Evolutionary conservation across 2,113 vertebrate genomes (phyloP).

Genomic region (Thinocorus orbignyianus): DNA sequence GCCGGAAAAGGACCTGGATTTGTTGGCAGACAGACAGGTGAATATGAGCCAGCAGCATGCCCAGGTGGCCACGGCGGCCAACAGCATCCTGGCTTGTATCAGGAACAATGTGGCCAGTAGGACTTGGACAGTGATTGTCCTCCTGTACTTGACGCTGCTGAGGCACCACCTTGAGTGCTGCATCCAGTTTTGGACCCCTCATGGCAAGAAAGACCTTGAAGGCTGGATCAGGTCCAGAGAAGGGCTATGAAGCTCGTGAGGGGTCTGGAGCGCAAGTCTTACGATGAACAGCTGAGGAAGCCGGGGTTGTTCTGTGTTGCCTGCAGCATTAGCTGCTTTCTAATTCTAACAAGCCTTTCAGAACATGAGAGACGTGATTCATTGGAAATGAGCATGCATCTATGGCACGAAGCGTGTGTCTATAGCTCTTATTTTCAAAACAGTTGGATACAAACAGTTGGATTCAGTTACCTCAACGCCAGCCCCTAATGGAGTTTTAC

Average conservation of each 20-base stretch:
- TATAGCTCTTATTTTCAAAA: not conserved
- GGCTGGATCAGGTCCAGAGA: not conserved
- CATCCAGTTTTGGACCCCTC: not conserved
- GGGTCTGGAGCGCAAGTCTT: not conserved
- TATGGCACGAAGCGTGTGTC: fast-evolving
- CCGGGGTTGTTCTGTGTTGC: not conserved
- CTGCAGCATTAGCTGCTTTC: not conserved
- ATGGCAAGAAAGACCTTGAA: not conserved
- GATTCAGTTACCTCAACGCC: not conserved
- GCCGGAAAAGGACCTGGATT: not conserved
- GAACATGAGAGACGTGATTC: fast-evolving
- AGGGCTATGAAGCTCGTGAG: not conserved
- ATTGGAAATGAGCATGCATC: not conserved
- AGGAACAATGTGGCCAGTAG: not conserved
- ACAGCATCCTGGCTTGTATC: not conserved
- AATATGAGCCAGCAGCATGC: not conserved
- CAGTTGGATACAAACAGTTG: fast-evolving
- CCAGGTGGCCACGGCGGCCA: not conserved
- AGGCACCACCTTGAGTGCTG: not conserved
- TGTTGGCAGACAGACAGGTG: not conserved
- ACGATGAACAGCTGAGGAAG: not conserved
- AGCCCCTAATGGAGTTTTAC: not conserved
- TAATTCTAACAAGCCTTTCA: not conserved
- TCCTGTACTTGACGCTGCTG: not conserved
- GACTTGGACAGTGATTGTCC: not conserved